A percentile compares a stretch with the other conserved stretches of the same genome.
Evolutionary conservation across 2,797 vertebrate species (phyloP).

Genomic region (Pangasius sanitwongsei): DNA sequence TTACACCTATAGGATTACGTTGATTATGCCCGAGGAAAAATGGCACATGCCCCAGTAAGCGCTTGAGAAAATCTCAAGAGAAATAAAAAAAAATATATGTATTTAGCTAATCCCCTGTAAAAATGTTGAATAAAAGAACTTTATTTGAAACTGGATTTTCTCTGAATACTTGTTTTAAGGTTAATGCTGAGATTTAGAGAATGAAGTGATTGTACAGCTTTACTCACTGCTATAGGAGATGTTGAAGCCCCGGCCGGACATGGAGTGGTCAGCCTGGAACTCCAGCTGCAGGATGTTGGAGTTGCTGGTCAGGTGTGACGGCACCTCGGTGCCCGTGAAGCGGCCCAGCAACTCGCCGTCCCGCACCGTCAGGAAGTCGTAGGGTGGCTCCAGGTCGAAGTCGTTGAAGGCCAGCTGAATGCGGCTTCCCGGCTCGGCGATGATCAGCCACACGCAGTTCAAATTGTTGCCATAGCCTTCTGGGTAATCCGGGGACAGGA

Average conservation of each 20-base stretch:
- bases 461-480: slow-evolving; percentile 99
- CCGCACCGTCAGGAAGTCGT: slow-evolving; percentile 97
- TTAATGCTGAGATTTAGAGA: background rate
- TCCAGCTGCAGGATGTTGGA: slow-evolving; percentile 91
- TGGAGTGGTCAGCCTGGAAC: slow-evolving; percentile 98
- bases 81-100: background rate
- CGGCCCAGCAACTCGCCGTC: slow-evolving; percentile 93
- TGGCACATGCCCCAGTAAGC: background rate
- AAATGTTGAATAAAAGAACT: background rate
- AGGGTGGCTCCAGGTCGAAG: slow-evolving; percentile 97
- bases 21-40: background rate
- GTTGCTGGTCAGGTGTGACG: slow-evolving; percentile 94
- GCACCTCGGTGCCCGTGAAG: slow-evolving; percentile 95
- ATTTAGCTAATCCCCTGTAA: background rate
- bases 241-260: slow-evolving; percentile 98
- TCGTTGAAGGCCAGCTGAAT: slow-evolving; percentile 98
- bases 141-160: background rate
- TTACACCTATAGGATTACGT: background rate
- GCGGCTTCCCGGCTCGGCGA: slow-evolving; percentile 91
- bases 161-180: background rate
- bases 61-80: background rate
- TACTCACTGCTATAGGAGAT: slow-evolving; percentile 97
- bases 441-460: slow-evolving; percentile 98
- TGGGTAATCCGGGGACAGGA: slow-evolving; percentile 97
- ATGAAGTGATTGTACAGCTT: background rate